A percentile compares a stretch with the other conserved stretches of the same genome.
Evolutionary conservation across 2,888 invertebrate genomes (phyloP).

Genomic region (Rhagium mordax): DNA sequence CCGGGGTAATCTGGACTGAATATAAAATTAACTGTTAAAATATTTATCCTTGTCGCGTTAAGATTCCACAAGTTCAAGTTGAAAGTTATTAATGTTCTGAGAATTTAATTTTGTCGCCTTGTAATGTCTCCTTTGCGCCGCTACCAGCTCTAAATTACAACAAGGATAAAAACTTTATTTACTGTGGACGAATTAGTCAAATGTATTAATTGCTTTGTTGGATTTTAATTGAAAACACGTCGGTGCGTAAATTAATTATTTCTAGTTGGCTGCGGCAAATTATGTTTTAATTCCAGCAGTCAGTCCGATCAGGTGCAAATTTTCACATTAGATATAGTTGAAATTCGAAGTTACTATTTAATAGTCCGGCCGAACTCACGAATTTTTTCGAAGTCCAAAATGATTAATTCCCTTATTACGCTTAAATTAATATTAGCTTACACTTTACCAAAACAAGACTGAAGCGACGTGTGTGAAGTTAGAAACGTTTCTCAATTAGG

Average conservation of each 20-base stretch:
- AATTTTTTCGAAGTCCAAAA: too few species aligned
- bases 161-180: conserved; percentile 54
- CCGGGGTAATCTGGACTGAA: conserved; percentile 62
- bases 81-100: conserved; percentile 56
- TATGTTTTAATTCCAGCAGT: too few species aligned
- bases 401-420: too few species aligned
- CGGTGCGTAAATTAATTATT: background rate
- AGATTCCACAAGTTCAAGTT: conserved; percentile 59
- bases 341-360: too few species aligned
- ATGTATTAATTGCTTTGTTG: conserved; percentile 12
- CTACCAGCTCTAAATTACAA: conserved; percentile 46
- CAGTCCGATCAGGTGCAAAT: too few species aligned
- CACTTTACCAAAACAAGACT: too few species aligned
- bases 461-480: too few species aligned
- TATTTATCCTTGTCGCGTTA: conserved; percentile 64
- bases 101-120: conserved; percentile 60
- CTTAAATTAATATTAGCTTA: too few species aligned
- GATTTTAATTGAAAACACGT: conserved; percentile 10
- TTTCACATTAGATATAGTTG: too few species aligned
- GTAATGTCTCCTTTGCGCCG: conserved; percentile 47
- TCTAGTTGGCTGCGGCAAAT: too few species aligned
- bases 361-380: too few species aligned
- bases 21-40: conserved; percentile 65
- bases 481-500: too few species aligned
- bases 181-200: conserved; percentile 50